These are phyloP conservation scores for Drosophila kepulauana DNA, from an alignment of 1,140 invertebrate species.

Conservation along the genomic window DNA sequence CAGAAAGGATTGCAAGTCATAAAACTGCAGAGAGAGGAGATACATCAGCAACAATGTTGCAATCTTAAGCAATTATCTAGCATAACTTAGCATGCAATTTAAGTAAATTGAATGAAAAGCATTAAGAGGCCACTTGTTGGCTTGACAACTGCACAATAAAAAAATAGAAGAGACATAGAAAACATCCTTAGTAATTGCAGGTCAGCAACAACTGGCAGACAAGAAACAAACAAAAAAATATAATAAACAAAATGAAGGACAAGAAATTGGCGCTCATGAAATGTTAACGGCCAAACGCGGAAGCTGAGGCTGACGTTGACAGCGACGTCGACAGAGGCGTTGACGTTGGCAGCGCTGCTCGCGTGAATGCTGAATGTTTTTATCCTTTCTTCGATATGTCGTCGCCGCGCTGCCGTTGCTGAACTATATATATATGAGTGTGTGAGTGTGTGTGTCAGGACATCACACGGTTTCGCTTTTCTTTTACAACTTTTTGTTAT, in stretches of 20 bases:
- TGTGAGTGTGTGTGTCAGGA: slow-evolving; percentile 54
- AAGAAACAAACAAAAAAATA: slow-evolving; percentile 44
- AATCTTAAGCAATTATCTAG: slow-evolving; percentile 21
- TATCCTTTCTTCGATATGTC: slow-evolving; percentile 80
- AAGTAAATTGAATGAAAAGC: background rate
- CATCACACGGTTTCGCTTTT: slow-evolving; percentile 83
- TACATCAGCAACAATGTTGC: slow-evolving; percentile 13
- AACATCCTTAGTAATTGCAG: slow-evolving; percentile 53
- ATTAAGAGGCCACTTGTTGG: slow-evolving; percentile 19
- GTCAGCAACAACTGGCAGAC: slow-evolving; percentile 18
- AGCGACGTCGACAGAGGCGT: slow-evolving; percentile 31
- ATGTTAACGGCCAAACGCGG: slow-evolving; percentile 64
- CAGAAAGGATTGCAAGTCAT: background rate
- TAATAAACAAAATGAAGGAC: slow-evolving; percentile 80
- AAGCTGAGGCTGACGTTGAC: slow-evolving; percentile 24
- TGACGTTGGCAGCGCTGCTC: slow-evolving; percentile 31
- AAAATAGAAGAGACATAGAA: slow-evolving; percentile 42
- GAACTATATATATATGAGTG: slow-evolving; percentile 18
- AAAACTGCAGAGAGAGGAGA: background rate
- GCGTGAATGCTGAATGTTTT: slow-evolving; percentile 66
- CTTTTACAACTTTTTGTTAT: slow-evolving; percentile 83
- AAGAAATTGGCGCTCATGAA: slow-evolving; percentile 81
- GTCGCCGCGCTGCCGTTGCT: slow-evolving; percentile 53
- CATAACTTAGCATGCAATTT: slow-evolving; percentile 1
- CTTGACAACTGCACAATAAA: slow-evolving; percentile 12